A percentile compares a stretch with the other conserved stretches of the same genome.
These are phyloP conservation scores for Halichoeres trimaculatus DNA, from an alignment of 2,113 vertebrate species.

Conservation along the genomic window DNA sequence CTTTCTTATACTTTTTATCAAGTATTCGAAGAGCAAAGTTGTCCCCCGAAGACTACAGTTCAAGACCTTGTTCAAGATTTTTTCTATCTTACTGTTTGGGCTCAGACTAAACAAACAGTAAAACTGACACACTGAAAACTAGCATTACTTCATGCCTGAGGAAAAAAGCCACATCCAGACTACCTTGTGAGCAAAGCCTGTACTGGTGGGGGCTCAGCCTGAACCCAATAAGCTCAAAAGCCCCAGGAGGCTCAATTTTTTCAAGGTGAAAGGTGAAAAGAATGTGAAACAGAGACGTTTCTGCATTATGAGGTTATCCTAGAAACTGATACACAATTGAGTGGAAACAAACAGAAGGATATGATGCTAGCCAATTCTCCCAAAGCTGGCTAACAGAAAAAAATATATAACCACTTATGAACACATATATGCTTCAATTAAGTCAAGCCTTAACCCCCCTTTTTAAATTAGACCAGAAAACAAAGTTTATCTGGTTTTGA, in stretches of 20 bases:
- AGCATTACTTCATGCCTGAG: background rate
- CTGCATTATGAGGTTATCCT: background rate
- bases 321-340: background rate
- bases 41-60: background rate
- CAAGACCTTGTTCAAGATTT: background rate
- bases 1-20: background rate
- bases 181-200: background rate
- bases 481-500: too few species aligned
- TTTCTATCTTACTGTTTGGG: background rate
- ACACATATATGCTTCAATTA: background rate
- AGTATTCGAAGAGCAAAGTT: background rate
- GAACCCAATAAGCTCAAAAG: background rate
- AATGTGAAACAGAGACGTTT: too few species aligned
- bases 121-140: background rate
- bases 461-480: too few species aligned
- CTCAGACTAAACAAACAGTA: background rate
- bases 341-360: background rate
- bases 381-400: too few species aligned
- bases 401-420: too few species aligned
- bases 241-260: background rate
- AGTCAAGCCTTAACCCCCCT: too few species aligned
- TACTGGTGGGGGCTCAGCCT: background rate
- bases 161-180: background rate
- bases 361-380: background rate
- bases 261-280: background rate